phyloP scores from a whole-genome alignment of 2,113 vertebrate genomes.

The Ondatra zibethicus region DNA sequence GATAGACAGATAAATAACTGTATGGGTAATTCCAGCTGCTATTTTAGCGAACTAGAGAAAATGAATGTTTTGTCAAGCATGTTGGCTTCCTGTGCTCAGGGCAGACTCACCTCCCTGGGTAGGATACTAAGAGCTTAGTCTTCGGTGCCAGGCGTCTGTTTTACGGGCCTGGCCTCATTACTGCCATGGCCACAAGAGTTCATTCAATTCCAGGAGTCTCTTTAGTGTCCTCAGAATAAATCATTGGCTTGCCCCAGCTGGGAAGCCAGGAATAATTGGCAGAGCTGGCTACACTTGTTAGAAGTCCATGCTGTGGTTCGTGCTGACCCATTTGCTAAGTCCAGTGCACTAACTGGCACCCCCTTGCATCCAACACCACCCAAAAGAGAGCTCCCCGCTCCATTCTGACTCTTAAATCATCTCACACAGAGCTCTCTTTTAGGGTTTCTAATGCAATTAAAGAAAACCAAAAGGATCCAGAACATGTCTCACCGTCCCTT shows the following conservation, averaged over 20 bases:
- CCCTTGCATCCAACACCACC: background rate
- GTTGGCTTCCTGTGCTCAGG: background rate
- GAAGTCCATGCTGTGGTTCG: background rate
- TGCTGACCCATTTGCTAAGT: background rate
- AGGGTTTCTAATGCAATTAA: background rate
- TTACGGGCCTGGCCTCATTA: background rate
- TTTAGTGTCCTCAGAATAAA: slow-evolving; percentile 3
- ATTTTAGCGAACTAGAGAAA: background rate
- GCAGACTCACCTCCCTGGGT: background rate
- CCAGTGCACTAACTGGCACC: background rate
- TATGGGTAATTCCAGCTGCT: background rate
- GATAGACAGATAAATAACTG: background rate
- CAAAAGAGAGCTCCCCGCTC: background rate
- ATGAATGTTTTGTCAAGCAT: background rate
- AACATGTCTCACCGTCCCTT: background rate
- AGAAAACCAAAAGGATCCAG: background rate
- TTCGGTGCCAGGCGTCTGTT: background rate
- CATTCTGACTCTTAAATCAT: background rate
- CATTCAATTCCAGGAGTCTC: background rate
- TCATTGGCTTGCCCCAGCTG: background rate
- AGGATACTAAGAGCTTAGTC: background rate
- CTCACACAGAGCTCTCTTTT: background rate
- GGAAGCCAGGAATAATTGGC: background rate
- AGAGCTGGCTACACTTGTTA: background rate
- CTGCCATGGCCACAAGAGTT: background rate